These are phyloP conservation scores for Megalops atlanticus DNA, from an alignment of 2,113 vertebrate genomes.

Conservation along the genomic window DNA sequence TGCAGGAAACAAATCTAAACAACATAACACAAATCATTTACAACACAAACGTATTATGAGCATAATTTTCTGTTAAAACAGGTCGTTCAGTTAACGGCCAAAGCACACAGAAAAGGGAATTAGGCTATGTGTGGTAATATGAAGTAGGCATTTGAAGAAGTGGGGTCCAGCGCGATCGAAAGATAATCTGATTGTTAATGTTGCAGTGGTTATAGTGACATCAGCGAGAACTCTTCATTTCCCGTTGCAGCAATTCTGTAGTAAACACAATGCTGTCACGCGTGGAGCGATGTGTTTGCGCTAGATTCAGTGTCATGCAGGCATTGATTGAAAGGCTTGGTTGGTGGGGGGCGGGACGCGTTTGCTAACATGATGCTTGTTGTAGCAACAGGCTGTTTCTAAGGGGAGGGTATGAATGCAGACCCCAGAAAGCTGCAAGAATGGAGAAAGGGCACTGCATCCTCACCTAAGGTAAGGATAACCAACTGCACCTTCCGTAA, in stretches of 20 bases:
- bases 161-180: not conserved
- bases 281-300: not conserved
- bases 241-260: not conserved
- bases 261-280: not conserved
- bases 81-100: too few species aligned
- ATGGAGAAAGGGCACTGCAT: constrained; percentile 2
- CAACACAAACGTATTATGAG: too few species aligned
- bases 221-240: not conserved
- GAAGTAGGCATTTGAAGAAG: not conserved
- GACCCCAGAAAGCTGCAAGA: not conserved
- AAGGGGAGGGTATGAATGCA: constrained; percentile 15
- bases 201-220: not conserved
- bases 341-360: not conserved
- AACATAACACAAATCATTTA: too few species aligned
- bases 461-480: not conserved
- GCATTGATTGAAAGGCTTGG: constrained; percentile 1
- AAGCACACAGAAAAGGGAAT: too few species aligned
- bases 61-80: too few species aligned
- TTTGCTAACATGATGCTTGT: constrained; percentile 33
- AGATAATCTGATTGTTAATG: not conserved
- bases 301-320: not conserved
- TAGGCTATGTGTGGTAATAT: not conserved
- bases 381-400: constrained; percentile 50
- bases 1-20: too few species aligned
- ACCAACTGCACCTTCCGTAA: not conserved